A percentile compares a stretch with the other conserved stretches of the same genome.
phyloP scores from a whole-genome alignment of 2,888 invertebrate species.

The Fissipunctia ypsillon region DNA sequence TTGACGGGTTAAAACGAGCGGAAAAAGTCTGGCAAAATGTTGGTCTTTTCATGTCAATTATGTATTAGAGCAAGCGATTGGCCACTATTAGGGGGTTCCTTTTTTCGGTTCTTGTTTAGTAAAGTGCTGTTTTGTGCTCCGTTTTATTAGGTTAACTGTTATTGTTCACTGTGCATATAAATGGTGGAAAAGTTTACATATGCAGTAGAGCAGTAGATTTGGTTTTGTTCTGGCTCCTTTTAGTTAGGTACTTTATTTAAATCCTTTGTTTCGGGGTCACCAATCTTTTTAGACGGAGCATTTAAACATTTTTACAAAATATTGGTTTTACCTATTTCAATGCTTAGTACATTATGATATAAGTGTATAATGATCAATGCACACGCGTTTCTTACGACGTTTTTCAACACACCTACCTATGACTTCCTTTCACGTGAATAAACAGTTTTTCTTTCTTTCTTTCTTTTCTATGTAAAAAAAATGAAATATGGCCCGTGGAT shows the following conservation, averaged over 20 bases:
- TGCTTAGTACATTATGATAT: no score
- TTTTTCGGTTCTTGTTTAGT: conserved; percentile 28
- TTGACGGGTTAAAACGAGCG: conserved; percentile 80
- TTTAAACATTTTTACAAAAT: background rate
- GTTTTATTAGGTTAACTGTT: conserved; percentile 36
- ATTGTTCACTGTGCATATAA: conserved; percentile 14
- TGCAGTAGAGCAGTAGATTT: conserved; percentile 9
- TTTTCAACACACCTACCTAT: no score
- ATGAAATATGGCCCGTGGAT: no score
- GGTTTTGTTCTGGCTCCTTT: conserved; percentile 21
- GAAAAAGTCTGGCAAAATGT: conserved; percentile 69
- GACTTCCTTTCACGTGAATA: no score
- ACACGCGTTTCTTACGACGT: no score
- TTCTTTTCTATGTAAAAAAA: no score
- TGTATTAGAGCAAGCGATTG: conserved; percentile 52
- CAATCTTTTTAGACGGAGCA: background rate
- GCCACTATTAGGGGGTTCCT: conserved; percentile 11
- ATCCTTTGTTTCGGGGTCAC: conserved; percentile 6
- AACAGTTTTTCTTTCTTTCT: no score
- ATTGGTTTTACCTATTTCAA: background rate
- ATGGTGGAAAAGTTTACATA: conserved; percentile 26
- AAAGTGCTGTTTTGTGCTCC: conserved; percentile 24
- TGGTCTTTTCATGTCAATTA: conserved; percentile 61
- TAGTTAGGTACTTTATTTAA: conserved; percentile 14
- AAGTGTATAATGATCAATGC: no score